phyloP scores from a whole-genome alignment of 2,888 invertebrate genomes.

The Apomyelois bistriatella region DNA sequence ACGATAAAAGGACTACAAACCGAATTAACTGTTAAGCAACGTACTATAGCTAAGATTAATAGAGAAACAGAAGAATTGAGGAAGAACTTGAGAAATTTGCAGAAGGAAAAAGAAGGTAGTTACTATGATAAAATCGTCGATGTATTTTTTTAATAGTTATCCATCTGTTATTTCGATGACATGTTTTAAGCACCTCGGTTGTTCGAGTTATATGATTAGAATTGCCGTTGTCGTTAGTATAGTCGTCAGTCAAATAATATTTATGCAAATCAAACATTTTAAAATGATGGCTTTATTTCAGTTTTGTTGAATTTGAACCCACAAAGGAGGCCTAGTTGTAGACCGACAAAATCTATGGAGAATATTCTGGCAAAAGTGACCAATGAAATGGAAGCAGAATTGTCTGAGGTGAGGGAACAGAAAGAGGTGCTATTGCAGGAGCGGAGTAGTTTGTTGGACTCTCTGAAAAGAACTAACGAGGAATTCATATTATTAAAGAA shows the following conservation, averaged over 20 bases:
- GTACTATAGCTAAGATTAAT: slow-evolving; percentile 84
- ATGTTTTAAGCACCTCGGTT: no score
- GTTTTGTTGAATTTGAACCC: slow-evolving; percentile 63
- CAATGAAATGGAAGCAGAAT: slow-evolving; percentile 65
- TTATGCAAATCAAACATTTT: background rate
- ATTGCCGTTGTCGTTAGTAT: no score
- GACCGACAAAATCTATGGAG: slow-evolving; percentile 61
- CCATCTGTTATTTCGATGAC: no score
- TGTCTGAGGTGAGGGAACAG: slow-evolving; percentile 62
- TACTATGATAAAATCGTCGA: background rate
- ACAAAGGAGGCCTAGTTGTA: slow-evolving; percentile 51
- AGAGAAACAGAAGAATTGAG: slow-evolving; percentile 88
- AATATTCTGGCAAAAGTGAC: slow-evolving; percentile 60
- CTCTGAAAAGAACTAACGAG: slow-evolving; percentile 85
- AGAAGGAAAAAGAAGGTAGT: slow-evolving; percentile 86
- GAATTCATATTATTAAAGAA: slow-evolving; percentile 88
- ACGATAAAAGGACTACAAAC: slow-evolving; percentile 89
- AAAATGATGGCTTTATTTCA: slow-evolving; percentile 33
- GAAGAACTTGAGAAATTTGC: slow-evolving; percentile 86
- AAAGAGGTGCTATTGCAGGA: slow-evolving; percentile 72
- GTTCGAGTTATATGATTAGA: no score
- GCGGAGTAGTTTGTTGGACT: slow-evolving; percentile 81
- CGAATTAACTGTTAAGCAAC: slow-evolving; percentile 87
- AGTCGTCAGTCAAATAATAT: no score
- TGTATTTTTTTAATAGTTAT: no score